A percentile compares a stretch with the other conserved stretches of the same genome.
Evolutionary conservation across 2,113 vertebrate genomes (phyloP).

Genomic region (Pelmatolapia mariae): DNA sequence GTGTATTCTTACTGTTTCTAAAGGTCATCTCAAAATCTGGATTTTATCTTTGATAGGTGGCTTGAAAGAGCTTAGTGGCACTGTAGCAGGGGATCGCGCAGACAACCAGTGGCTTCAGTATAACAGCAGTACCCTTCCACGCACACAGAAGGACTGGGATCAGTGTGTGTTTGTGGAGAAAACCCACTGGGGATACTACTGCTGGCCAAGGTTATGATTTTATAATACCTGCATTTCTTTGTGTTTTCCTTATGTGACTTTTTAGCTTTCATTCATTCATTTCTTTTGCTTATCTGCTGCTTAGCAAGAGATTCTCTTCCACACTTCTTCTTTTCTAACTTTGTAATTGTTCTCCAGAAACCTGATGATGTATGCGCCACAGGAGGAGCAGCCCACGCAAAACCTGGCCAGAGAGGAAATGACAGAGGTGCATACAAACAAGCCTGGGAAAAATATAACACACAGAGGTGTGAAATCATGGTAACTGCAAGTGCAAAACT

Average conservation of each 20-base stretch:
- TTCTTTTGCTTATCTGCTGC: neutral
- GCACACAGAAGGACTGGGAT: constrained; percentile 85
- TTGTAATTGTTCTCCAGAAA: constrained; percentile 66
- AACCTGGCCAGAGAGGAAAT: constrained; percentile 83
- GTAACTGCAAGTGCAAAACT: neutral
- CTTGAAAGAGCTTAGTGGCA: constrained; percentile 49
- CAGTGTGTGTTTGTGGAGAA: constrained; percentile 88
- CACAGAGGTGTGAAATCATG: neutral
- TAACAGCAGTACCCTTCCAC: constrained; percentile 81
- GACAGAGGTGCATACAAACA: constrained; percentile 77
- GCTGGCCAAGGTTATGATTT: constrained; percentile 84
- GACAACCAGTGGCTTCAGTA: constrained; percentile 97
- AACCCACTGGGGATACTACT: constrained; percentile 96
- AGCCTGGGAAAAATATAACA: neutral
- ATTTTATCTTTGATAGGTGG: constrained; percentile 63
- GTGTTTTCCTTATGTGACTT: neutral
- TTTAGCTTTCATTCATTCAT: neutral
- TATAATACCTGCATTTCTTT: neutral
- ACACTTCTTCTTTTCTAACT: neutral
- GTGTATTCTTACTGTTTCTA: neutral
- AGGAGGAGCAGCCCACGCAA: constrained; percentile 86
- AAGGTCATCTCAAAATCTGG: neutral
- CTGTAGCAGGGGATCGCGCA: constrained; percentile 82
- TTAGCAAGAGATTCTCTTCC: neutral
- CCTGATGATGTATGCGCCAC: constrained; percentile 85